Evolutionary conservation across 1,140 invertebrate species (phyloP).

Genomic region (Drosophila prosaltans): DNA sequence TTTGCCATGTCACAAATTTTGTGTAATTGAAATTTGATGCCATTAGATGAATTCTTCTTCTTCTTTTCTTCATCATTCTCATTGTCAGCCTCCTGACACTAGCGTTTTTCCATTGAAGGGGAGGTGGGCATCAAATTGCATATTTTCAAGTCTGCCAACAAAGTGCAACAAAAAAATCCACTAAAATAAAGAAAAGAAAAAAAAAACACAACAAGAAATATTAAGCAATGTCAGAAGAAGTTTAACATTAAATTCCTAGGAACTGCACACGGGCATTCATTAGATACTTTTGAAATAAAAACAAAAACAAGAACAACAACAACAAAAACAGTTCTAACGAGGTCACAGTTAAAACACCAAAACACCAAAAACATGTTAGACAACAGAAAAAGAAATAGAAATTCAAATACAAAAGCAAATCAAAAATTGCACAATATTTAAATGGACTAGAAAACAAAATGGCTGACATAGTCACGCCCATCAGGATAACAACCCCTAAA

Average conservation of each 20-base stretch:
- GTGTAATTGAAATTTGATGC: constrained; percentile 82
- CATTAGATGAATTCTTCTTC: constrained; percentile 53
- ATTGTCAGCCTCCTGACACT: constrained; percentile 19
- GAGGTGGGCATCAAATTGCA: constrained; percentile 45
- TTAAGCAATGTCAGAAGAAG: constrained; percentile 69
- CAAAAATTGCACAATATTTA: constrained; percentile 26
- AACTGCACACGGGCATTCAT: constrained; percentile 66
- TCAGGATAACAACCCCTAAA: constrained; percentile 42
- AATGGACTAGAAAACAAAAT: constrained; percentile 40
- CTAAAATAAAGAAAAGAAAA: constrained; percentile 27
- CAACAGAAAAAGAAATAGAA: constrained; percentile 16
- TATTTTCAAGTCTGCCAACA: constrained; percentile 19
- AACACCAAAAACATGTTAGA: constrained; percentile 37
- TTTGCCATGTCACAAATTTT: constrained; percentile 76
- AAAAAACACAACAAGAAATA: not conserved
- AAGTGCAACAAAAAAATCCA: not conserved
- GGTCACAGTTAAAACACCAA: constrained; percentile 51
- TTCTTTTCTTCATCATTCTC: constrained; percentile 6
- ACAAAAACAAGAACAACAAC: constrained; percentile 10
- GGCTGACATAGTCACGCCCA: constrained; percentile 40
- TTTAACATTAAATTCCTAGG: constrained; percentile 73
- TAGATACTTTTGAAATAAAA: constrained; percentile 48
- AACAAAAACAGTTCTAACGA: constrained; percentile 40
- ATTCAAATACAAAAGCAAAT: constrained; percentile 18
- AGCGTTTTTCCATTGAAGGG: constrained; percentile 7